A percentile compares a stretch with the other conserved stretches of the same genome.
phyloP scores from a whole-genome alignment of 2,797 vertebrate species.

The Sciaenops ocellatus region DNA sequence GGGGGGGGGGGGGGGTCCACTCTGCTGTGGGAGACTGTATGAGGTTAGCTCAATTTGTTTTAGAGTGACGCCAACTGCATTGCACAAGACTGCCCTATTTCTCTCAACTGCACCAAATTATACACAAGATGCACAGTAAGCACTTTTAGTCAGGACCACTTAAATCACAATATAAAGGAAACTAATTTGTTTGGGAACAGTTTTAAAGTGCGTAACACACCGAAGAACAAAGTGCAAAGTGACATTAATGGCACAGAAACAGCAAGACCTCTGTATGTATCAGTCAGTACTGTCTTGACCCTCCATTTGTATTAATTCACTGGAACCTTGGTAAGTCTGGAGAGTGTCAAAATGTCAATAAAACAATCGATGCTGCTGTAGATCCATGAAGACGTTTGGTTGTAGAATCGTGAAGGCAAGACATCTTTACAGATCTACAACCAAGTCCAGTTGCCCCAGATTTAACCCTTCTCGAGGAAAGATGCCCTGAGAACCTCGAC shows the following conservation, averaged over 20 bases:
- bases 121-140: conserved; percentile 3
- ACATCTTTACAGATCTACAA: too few relatives aligned
- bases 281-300: neutral
- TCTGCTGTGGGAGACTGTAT: conserved; percentile 30
- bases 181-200: neutral
- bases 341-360: neutral
- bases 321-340: neutral
- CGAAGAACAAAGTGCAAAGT: neutral
- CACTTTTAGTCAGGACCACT: neutral
- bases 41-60: conserved; percentile 30
- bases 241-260: neutral
- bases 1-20: too few relatives aligned
- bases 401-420: too few relatives aligned
- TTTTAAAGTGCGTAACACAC: neutral
- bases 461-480: too few relatives aligned
- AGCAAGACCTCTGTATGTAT: neutral
- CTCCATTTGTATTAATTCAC: neutral
- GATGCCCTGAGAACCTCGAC: too few relatives aligned
- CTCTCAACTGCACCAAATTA: conserved; percentile 17
- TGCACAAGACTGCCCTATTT: conserved; percentile 17
- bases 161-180: neutral
- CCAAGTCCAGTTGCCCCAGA: too few relatives aligned
- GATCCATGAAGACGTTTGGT: too few relatives aligned
- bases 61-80: conserved; percentile 13
- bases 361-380: neutral